These are phyloP conservation scores for Callyntrura sp. DNA, from an alignment of 2,888 invertebrate genomes.

Conservation along the genomic window DNA sequence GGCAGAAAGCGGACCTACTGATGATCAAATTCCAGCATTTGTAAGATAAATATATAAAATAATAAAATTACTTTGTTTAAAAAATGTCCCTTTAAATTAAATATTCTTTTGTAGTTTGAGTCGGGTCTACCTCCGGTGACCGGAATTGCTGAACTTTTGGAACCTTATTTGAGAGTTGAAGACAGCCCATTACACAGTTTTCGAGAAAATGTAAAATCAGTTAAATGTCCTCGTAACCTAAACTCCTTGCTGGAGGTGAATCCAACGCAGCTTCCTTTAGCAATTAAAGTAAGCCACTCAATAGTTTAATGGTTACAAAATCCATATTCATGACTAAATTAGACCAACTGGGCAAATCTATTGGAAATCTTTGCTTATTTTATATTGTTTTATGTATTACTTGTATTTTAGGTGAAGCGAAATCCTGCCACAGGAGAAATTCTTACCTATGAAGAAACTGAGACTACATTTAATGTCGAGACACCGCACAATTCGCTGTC, in stretches of 20 bases:
- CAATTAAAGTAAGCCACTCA: constrained; percentile 86
- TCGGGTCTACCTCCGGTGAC: constrained; percentile 89
- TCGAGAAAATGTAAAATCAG: constrained; percentile 89
- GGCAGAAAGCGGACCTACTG: neutral
- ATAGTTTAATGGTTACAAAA: neutral
- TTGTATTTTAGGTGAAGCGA: constrained; percentile 88
- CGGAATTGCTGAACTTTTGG: constrained; percentile 89
- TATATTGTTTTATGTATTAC: constrained; percentile 34
- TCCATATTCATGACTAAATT: constrained; percentile 42
- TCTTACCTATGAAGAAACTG: constrained; percentile 89
- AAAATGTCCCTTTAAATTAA: neutral
- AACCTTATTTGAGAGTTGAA: constrained; percentile 90
- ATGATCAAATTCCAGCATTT: constrained; percentile 14
- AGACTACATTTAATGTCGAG: constrained; percentile 88
- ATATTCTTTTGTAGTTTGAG: constrained; percentile 61
- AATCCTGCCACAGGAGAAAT: constrained; percentile 92
- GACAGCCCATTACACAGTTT: constrained; percentile 90
- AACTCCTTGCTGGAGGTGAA: constrained; percentile 87
- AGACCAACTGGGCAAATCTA: no score
- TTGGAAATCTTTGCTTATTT: no score
- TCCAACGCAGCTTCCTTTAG: constrained; percentile 86
- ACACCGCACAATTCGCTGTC: constrained; percentile 92
- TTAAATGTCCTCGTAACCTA: constrained; percentile 87
- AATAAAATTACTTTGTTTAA: neutral
- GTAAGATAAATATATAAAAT: neutral